phyloP scores from a whole-genome alignment of 2,113 vertebrate species.

The Litocranius walleri region DNA sequence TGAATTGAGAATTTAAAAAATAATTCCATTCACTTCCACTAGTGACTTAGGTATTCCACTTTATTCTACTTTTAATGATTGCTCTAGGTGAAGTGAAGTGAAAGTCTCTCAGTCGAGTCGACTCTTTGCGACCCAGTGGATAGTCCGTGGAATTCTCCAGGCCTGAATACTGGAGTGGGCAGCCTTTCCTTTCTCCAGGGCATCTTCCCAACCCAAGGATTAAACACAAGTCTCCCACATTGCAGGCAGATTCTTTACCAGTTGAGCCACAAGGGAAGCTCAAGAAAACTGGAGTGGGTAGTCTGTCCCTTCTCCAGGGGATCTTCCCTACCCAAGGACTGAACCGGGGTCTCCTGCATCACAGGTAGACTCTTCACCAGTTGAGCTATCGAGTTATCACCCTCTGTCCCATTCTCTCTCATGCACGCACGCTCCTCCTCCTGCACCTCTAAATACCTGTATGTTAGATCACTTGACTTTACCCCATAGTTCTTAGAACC shows the following conservation, averaged over 20 bases:
- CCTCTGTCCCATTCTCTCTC: background rate
- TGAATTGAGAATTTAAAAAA: background rate
- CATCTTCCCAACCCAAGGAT: background rate
- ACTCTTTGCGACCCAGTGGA: background rate
- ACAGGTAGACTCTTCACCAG: background rate
- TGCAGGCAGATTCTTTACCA: background rate
- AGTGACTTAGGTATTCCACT: background rate
- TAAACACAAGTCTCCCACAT: accelerated
- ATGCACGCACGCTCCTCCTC: accelerated
- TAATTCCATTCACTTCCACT: background rate
- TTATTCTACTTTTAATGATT: background rate
- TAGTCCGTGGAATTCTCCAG: background rate
- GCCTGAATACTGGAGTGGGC: background rate
- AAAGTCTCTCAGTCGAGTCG: accelerated
- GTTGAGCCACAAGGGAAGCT: background rate
- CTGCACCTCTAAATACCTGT: background rate
- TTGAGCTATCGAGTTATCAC: background rate
- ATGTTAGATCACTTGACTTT: background rate
- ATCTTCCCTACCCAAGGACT: background rate
- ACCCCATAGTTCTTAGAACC: background rate
- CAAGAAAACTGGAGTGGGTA: background rate
- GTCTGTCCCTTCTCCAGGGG: background rate
- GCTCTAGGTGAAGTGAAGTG: background rate
- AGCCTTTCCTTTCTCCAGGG: background rate
- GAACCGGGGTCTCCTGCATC: background rate